These are phyloP conservation scores for Pelodiscus sinensis DNA, from an alignment of 2,113 vertebrate genomes.

Conservation along the genomic window DNA sequence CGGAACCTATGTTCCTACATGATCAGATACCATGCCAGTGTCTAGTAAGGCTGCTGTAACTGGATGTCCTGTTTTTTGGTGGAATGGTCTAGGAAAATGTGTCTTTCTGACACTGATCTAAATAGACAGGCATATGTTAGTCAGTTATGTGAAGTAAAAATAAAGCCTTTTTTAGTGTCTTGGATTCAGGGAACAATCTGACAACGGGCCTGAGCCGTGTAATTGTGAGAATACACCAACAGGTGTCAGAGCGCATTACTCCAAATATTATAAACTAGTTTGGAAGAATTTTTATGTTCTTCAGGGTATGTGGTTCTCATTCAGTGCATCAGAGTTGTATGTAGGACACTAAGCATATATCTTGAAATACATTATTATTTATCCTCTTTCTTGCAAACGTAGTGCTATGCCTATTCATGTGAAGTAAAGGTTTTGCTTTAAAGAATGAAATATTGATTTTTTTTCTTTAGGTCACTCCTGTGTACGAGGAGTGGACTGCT, in stretches of 20 bases:
- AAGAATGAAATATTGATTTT: not conserved
- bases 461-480: slow-evolving; percentile 87
- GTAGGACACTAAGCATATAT: slow-evolving; percentile 30
- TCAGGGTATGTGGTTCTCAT: not conserved
- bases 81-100: not conserved
- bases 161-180: not conserved
- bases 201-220: not conserved
- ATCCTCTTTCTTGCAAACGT: not conserved
- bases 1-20: not conserved
- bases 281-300: slow-evolving; percentile 47
- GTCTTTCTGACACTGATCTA: not conserved
- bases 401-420: slow-evolving; percentile 11
- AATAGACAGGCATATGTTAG: not conserved
- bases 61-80: not conserved
- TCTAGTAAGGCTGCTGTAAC: not conserved
- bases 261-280: not conserved
- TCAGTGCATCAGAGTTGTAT: not conserved
- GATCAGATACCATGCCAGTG: not conserved
- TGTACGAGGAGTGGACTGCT: slow-evolving; percentile 94
- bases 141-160: not conserved
- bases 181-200: slow-evolving; percentile 10
- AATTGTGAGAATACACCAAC: not conserved
- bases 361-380: slow-evolving; percentile 28
- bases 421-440: not conserved
- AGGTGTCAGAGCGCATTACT: slow-evolving; percentile 22